These are phyloP conservation scores for Uropsilus gracilis DNA, from an alignment of 2,113 vertebrate species.

Conservation along the genomic window DNA sequence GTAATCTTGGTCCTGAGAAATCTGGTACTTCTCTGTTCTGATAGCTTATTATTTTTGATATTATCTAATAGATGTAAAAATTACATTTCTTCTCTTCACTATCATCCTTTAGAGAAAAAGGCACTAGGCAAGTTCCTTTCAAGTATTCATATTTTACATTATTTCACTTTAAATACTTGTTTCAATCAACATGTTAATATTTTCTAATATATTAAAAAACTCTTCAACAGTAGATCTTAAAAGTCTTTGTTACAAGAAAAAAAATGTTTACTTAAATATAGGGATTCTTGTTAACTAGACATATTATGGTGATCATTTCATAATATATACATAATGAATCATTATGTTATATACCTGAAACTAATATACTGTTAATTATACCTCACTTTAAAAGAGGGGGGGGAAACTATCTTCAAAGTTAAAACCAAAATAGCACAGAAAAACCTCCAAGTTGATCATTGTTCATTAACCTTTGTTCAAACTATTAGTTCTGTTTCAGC, in stretches of 20 bases:
- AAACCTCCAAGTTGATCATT: neutral
- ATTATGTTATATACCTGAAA: neutral
- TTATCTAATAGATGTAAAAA: neutral
- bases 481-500: slow-evolving; percentile 2
- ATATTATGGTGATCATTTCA: neutral
- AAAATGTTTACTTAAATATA: neutral
- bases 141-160: neutral
- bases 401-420: neutral
- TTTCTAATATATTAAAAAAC: neutral
- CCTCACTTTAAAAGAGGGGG: neutral
- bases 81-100: neutral
- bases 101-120: neutral
- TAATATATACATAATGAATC: neutral
- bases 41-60: neutral
- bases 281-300: neutral
- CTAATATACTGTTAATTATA: neutral
- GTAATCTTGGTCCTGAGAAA: neutral
- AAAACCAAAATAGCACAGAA: slow-evolving; percentile 6
- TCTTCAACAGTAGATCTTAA: neutral
- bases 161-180: neutral
- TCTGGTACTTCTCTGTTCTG: neutral
- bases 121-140: neutral
- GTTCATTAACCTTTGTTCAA: neutral
- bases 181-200: slow-evolving; percentile 35
- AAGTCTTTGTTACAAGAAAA: neutral